Evolutionary conservation across 2,113 vertebrate species (phyloP).

Genomic region (Neogobius melanostomus): DNA sequence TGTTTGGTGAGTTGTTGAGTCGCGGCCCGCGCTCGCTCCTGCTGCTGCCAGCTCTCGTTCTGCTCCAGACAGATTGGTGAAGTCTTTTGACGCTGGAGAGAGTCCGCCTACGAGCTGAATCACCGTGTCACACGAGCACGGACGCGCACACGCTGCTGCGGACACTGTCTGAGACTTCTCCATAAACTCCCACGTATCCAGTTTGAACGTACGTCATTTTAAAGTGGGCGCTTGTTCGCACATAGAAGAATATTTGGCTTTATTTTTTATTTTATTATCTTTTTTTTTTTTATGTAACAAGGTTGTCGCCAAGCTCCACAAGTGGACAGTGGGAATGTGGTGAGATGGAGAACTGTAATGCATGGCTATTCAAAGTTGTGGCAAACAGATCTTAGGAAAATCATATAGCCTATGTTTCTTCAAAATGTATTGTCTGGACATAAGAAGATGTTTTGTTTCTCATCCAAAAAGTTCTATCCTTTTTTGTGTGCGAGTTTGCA

Average conservation of each 20-base stretch:
- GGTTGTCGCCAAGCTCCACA: constrained; percentile 49
- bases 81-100: constrained; percentile 63
- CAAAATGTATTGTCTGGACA: no score
- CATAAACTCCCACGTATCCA: constrained; percentile 67
- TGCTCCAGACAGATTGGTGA: constrained; percentile 61
- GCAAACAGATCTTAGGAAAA: no score
- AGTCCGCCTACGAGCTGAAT: constrained; percentile 75
- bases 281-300: constrained; percentile 30
- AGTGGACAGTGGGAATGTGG: constrained; percentile 18
- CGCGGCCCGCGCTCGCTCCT: constrained; percentile 47
- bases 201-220: constrained; percentile 47
- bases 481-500: no score
- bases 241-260: constrained; percentile 38
- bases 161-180: constrained; percentile 65
- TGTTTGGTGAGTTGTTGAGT: constrained; percentile 60
- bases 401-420: no score
- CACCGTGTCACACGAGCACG: constrained; percentile 55
- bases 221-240: constrained; percentile 60
- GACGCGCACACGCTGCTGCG: constrained; percentile 24
- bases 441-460: no score
- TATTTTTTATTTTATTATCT: no score
- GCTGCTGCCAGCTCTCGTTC: constrained; percentile 31
- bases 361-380: no score
- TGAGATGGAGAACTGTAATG: no score
- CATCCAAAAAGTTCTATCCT: no score